Base-by-base conservation (phyloP, 2,113 vertebrate species). In the Oncorhynchus nerka region DNA sequence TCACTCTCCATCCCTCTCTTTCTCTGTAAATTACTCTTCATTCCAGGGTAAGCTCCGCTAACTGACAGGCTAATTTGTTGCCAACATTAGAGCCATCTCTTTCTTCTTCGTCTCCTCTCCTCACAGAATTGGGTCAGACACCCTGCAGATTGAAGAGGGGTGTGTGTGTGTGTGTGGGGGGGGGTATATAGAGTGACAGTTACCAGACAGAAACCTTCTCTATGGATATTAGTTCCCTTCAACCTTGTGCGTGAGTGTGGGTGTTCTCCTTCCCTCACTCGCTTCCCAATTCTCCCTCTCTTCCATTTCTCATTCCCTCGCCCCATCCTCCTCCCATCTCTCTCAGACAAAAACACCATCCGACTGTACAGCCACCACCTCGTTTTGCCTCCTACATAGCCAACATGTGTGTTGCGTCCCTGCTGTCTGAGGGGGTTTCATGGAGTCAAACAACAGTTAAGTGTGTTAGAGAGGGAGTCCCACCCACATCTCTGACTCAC, bases 111-210 rank as follows among this genome's bases (percentile, higher is more conserved):
- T 77, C 30, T 66, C 68, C 81, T 77, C 30, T 66, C 68, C 81
- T 81, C 71, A 74, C 85, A 90, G 87, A 93, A 92, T 90, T 90
- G 88, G 90, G 92, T 93, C 92, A 93, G 89, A 89, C 88, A 78
- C 83, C 85, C 82, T 74, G 79, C 80, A 83, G 78, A 82, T 81
- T 79, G 69, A 80, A 19, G 64, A 68, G 67, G 22, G 30, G 64
- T 68, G 57, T 30, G 62, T 49, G 75, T 39, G 39, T 39, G 34
- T 34, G 34, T 34, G 34, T 34, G 45, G 13, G 26, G 20, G 12
- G 83, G 75, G 77, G 82, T 70, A 83, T 12, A 12, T 45, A 57
- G 55, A 20, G 55, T 57, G 55, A 57, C 55, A 45, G 39, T 45
- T 11, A 12, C 39, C 39, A 45, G 39, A 45, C 39, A 45, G 39